Evolutionary conservation across 2,113 vertebrate species (phyloP).

Genomic region (Petroica traversi): DNA sequence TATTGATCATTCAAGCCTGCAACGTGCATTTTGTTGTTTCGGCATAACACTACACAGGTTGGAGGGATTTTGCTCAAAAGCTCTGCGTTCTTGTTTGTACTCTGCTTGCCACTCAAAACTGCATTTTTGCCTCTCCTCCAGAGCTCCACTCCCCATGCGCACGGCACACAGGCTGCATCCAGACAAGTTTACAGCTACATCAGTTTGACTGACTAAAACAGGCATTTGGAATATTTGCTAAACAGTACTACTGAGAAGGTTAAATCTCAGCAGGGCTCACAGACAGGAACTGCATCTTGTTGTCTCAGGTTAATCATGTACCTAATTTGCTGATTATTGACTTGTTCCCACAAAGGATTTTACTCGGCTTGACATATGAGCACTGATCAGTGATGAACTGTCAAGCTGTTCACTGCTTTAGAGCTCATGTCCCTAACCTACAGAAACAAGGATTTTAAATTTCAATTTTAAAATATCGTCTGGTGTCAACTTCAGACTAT

Average conservation of each 20-base stretch:
- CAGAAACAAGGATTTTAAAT: slow-evolving; percentile 56
- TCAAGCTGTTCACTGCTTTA: slow-evolving; percentile 65
- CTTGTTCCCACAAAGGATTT: slow-evolving; percentile 75
- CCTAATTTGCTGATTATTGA: slow-evolving; percentile 83
- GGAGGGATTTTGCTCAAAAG: background rate
- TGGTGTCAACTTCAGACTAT: slow-evolving; percentile 41
- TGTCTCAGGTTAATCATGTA: slow-evolving; percentile 80
- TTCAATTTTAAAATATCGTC: slow-evolving; percentile 38
- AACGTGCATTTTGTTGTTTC: background rate
- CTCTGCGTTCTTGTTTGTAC: background rate
- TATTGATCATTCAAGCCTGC: background rate
- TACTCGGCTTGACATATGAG: slow-evolving; percentile 71
- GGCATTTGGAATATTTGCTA: slow-evolving; percentile 77
- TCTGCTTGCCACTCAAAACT: background rate
- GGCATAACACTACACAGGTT: too few species aligned
- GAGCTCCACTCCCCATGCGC: background rate
- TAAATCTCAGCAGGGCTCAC: slow-evolving; percentile 74
- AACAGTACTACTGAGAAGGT: slow-evolving; percentile 70
- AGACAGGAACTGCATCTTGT: slow-evolving; percentile 68
- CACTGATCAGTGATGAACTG: slow-evolving; percentile 72
- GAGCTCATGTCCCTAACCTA: slow-evolving; percentile 59
- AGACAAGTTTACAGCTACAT: slow-evolving; percentile 48
- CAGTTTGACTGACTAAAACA: slow-evolving; percentile 69
- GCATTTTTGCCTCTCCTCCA: background rate
- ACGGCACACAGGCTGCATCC: background rate